Percentiles rank a stretch among this genome's conserved stretches.
Evolutionary conservation across 30 jellyfish, hydroid and myxozoan genomes (phyloP).

Genomic region (Mastigias papua): DNA sequence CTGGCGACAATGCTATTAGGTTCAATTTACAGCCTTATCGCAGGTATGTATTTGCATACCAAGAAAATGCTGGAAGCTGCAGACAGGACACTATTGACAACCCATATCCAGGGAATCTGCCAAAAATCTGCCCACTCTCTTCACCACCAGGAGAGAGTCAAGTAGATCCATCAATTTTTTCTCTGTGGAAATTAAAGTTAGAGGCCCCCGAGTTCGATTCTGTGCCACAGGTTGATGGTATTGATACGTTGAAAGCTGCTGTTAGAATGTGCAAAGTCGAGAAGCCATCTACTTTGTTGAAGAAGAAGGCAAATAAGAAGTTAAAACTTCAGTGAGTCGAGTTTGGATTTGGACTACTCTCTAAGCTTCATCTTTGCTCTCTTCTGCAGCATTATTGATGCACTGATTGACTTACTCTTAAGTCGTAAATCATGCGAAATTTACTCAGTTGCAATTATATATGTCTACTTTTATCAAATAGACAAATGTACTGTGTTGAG

Average conservation of each 20-base stretch:
- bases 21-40: slow-evolving; percentile 17
- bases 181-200: slow-evolving; percentile 37
- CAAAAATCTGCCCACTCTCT: slow-evolving; percentile 18
- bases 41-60: slow-evolving; percentile 7
- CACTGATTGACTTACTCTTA: too few species aligned
- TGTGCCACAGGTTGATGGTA: background rate
- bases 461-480: too few species aligned
- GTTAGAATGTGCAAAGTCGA: slow-evolving; percentile 11
- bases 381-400: too few species aligned
- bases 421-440: too few species aligned
- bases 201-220: background rate
- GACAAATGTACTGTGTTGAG: too few species aligned
- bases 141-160: background rate
- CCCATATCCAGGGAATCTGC: slow-evolving; percentile 8
- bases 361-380: too few species aligned
- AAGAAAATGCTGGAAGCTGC: slow-evolving; percentile 37
- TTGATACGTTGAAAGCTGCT: slow-evolving; percentile 9
- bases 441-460: too few species aligned
- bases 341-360: too few species aligned
- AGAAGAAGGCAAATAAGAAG: slow-evolving; percentile 4
- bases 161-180: slow-evolving; percentile 23
- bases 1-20: background rate
- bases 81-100: slow-evolving; percentile 23
- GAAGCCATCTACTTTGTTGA: slow-evolving; percentile 33
- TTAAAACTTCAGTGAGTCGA: too few species aligned